Base-by-base conservation (phyloP, 2,888 invertebrate genomes). In the Busseola fusca region DNA sequence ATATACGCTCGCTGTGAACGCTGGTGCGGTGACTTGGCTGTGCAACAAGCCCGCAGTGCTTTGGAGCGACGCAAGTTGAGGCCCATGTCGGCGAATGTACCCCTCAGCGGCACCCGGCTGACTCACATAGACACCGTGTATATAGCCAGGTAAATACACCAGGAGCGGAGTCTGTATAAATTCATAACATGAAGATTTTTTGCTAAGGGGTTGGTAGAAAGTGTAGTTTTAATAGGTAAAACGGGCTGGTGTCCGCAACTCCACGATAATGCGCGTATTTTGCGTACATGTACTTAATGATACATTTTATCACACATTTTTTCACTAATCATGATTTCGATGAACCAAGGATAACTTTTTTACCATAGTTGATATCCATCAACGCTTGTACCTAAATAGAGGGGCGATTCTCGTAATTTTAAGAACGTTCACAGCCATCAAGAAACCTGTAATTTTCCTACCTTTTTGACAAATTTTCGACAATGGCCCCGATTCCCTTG, bases 51-150 rank as follows among this genome's bases (percentile, higher is more conserved):
- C 9, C 90, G 94, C 64, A 90, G 87, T 74, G 89, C 93, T 0
- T 64, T 94, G 56, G 93, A 93, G 79, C 85, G 91, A 67, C 92
- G 93, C 77, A 94, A 94, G 88, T 88, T 92, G 83, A 86, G 91
- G 69, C 87, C 93, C 1, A 84, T 89, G 37, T 79, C 93, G 5
- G 85, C 91, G 2, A 87, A 91, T 27, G 86, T 90, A 50, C 92
- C 93, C 0, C 85, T 93, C 45, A 82, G 91, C 52, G 91, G 91
- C 64, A 87, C 93, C 16, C 92, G 93, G 68, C 91, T 96, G 30
- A 91, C 96, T 18, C 96, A 96, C 85, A 94, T 96, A 64, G 97
- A 97, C 86, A 96, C 96, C 42, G 96, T 97, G 59, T 95, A 96
- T 83, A 96, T 97, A 87, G 94, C 96, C 89, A 96, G 97, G 96